These are phyloP conservation scores for Muraenolepis orangiensis DNA, from an alignment of 2,797 vertebrate genomes.

Conservation along the genomic window DNA sequence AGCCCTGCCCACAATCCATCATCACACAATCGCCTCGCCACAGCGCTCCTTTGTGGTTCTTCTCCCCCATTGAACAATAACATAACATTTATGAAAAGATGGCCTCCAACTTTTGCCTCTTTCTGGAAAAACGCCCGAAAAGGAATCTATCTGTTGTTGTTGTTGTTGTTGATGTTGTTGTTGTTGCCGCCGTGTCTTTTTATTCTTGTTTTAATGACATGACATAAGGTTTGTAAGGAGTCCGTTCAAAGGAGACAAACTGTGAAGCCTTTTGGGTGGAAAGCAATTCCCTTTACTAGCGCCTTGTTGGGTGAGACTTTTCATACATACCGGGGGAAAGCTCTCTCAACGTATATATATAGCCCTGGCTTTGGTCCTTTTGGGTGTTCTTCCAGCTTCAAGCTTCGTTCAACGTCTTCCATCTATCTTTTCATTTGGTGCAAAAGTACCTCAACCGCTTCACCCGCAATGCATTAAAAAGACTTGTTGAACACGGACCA, in stretches of 20 bases:
- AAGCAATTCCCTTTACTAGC: background rate
- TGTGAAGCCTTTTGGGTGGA: background rate
- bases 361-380: constrained; percentile 32
- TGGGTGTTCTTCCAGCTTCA: constrained; percentile 27
- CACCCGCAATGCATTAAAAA: constrained; percentile 55
- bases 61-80: no score
- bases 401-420: constrained; percentile 41
- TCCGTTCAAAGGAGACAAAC: background rate
- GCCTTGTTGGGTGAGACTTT: constrained; percentile 36
- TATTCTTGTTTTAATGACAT: background rate
- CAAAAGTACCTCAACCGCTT: constrained; percentile 36
- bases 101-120: background rate
- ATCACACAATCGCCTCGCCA: constrained; percentile 6
- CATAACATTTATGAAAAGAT: constrained; percentile 27
- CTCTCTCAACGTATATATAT: constrained; percentile 22
- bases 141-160: constrained; percentile 22
- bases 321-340: constrained; percentile 27
- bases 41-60: no score
- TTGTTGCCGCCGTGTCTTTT: constrained; percentile 28
- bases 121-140: constrained; percentile 34
- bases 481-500: constrained; percentile 54
- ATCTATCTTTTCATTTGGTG: constrained; percentile 47
- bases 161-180: no score
- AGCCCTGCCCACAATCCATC: background rate
- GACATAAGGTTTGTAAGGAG: background rate